Base-by-base conservation (phyloP, 2,888 invertebrate genomes). In the Seira sanloemensis region DNA sequence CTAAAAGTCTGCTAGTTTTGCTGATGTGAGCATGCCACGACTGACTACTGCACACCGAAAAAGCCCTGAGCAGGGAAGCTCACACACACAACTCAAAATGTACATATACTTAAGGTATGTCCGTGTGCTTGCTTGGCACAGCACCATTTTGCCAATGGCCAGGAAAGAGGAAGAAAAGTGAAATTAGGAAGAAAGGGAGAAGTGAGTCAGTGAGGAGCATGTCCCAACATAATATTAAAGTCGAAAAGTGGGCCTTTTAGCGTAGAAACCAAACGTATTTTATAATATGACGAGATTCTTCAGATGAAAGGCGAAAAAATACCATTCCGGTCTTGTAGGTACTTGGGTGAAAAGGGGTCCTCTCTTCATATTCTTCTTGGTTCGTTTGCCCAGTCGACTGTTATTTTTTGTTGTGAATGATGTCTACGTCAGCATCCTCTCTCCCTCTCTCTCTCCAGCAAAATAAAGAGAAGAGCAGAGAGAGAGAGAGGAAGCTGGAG, bases 371-470 rank as follows among this genome's bases (percentile, higher is more conserved):
- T 68, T 75, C 75, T 37, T 23, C 27, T 65, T 71, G 74, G 78
- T 78, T 84, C 74, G 69, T 84, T 84, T 84, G 78, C 74, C 74
- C 75, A 78, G 84, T 84, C 73, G 65, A 74, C 73, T 67, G 77
- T 83, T 83, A n/a, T 83, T 83, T 77, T 50, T 72, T 82, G 75
- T 83, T 78, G 78, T 78, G 75, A 84, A 78, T 84, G 78, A 84
- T 78, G 78, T 75, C 69, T 66, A 84, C 78, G 84, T 84, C 84
- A 84, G 84, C 84, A 84, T 62, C n/a, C n/a, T n/a, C n/a, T n/a
- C n/a, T n/a, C n/a, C n/a, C n/a, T n/a, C n/a, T n/a, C n/a, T n/a
- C n/a, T 82, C 66, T 76, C 62, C 58, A 25, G 26, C 27, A 50
- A 21, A 18, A 50, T 2, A 50, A 9, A 68, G 58, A 58, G 65